phyloP scores from a whole-genome alignment of 2,797 vertebrate species.

The Carcharodon carcharias region DNA sequence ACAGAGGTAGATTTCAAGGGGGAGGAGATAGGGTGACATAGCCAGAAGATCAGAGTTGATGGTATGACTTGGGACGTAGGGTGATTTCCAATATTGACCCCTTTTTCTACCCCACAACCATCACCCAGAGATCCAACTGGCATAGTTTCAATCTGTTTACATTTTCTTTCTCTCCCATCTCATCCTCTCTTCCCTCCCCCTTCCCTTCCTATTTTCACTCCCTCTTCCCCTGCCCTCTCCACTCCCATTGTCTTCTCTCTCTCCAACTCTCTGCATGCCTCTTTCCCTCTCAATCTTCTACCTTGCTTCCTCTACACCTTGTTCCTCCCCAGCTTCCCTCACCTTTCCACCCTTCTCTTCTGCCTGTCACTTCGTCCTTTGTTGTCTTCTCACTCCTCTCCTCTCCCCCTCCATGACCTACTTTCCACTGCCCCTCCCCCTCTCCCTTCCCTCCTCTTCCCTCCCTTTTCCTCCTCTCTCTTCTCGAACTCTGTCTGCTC shows the following conservation, averaged over 20 bases:
- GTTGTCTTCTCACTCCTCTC: neutral
- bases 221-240: neutral
- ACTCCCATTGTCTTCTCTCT: too few relatives aligned
- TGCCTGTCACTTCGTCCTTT: too few relatives aligned
- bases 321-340: too few relatives aligned
- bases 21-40: too few relatives aligned
- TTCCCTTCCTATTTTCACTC: neutral
- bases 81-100: neutral
- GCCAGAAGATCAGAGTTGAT: too few relatives aligned
- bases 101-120: neutral
- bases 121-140: neutral
- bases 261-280: neutral
- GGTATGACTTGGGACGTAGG: too few relatives aligned
- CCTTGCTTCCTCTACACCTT: neutral
- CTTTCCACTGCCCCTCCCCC: neutral
- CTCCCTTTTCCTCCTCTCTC: too few relatives aligned
- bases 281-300: neutral
- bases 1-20: too few relatives aligned
- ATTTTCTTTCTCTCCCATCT: neutral
- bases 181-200: neutral
- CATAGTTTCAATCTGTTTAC: too few relatives aligned
- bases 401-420: neutral
- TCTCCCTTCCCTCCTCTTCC: too few relatives aligned
- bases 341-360: neutral
- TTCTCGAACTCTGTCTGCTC: too few relatives aligned